Evolutionary conservation across 2,888 invertebrate species (phyloP), one percentile per base, ranked within the genome.

Genomic region (Drosophila melanosoma): DNA sequence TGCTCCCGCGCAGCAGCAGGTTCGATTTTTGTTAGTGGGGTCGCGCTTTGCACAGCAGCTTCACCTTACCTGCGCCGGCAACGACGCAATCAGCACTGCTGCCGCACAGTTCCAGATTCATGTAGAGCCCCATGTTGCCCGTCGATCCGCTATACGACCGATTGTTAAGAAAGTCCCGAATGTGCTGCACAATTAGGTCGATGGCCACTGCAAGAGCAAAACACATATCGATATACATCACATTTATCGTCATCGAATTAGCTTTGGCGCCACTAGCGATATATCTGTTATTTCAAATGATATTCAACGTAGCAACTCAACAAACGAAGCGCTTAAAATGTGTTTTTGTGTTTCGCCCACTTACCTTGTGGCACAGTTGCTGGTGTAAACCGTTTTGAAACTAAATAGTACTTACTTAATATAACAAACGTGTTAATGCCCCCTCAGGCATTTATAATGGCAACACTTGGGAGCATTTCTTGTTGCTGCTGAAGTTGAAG

Each of bases 171-270:
- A 98, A 96, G 93, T 99, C 99, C 86, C 97, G 96, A 93, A 99
- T 98, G 93, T 99, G 99, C 94, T 99, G 98, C 58, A 99, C 99
- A 91, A 99, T 99, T 93, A 99, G 94, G 93, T 98, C 98, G 92
- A 99, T 99, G 81, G 99, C 99, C 93, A 99, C 99, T 98, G 96
- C 70, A 96, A 78, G 59, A 65, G 62, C 40, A 78, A 60, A 57
- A 77, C 20, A 57, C 11, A 53, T 1, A 4, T 12, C 45, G 45
- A 53, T 42, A 11, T 73, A 58, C 61, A 58, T 20, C 8, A 29
- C 23, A 23, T 20, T 26, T 42, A 33, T 32, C 20, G 49, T 17
- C 3, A 12, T 26, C 29, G 36, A 53, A 23, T 33, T 62, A 15
- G 52, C 29, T 45, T 53, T 29, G 33, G 17, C 20, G 42, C 26